Evolutionary conservation across 2,888 invertebrate species (phyloP).

Genomic region (Nowickia ferox): DNA sequence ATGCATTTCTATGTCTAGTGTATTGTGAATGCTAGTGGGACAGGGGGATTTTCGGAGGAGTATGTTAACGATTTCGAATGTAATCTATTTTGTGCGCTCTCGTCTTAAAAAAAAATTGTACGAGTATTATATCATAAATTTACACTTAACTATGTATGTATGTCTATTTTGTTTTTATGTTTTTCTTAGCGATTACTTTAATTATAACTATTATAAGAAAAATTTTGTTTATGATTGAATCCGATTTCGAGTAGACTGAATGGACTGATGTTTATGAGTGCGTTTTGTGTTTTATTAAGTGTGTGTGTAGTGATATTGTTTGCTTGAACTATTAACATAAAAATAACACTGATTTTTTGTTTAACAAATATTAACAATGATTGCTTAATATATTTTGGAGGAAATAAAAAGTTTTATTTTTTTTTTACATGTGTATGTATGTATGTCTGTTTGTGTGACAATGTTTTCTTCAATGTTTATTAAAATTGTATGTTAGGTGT

Average conservation of each 20-base stretch:
- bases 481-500: neutral
- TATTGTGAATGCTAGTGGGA: neutral
- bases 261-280: conserved; percentile 2
- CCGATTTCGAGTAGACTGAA: neutral
- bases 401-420: neutral
- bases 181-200: conserved; percentile 2
- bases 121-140: no score
- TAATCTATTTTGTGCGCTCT: conserved; percentile 66
- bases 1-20: conserved; percentile 37
- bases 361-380: neutral
- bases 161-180: conserved; percentile 5
- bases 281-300: conserved; percentile 3
- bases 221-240: neutral
- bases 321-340: conserved; percentile 17
- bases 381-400: neutral
- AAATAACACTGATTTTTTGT: neutral
- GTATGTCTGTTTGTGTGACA: neutral
- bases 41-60: neutral
- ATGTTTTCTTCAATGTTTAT: neutral
- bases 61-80: conserved; percentile 57
- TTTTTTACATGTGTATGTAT: neutral
- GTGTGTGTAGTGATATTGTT: neutral
- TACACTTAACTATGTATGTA: conserved; percentile 5
- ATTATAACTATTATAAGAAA: neutral
- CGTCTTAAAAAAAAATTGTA: conserved; percentile 32